Evolutionary conservation across 2,888 invertebrate genomes (phyloP), one percentile per base, ranked within the genome.

Genomic region (Drepanosiphum platanoidis): DNA sequence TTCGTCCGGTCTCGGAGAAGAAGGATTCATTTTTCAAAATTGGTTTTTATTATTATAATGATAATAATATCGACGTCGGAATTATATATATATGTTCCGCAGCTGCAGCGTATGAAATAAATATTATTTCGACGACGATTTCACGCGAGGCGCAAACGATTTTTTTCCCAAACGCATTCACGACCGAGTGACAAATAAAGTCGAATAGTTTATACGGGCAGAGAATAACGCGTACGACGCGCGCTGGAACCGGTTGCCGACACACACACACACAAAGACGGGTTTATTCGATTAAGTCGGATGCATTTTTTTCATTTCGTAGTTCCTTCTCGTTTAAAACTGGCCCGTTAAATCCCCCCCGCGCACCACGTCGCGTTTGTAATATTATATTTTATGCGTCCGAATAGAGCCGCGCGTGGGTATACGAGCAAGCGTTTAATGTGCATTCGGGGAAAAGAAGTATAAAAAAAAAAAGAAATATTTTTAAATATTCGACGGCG

Each of bases 261-360:
- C 27, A 27, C n/a, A 71, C 36, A 61, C n/a, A 36, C 27, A 27
- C n/a, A 71, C 36, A 61, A 22, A 72, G 22, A 82, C 81, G 22
- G 81, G 71, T 82, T 82, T 82, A 32, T 81, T 82, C 30, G 30
- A 42, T 32, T 30, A 42, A 42, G 42, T 82, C 15, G 72, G 61
- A n/a, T 72, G 81, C 81, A 72, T 72, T 82, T 82, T 66, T 39
- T 61, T n/a, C n/a, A n/a, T n/a, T n/a, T n/a, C n/a, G 72, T 72
- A 72, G 30, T 81, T 52, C 52, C 27, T 52, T 70, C 34, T 80
- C 46, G 18, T 79, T 79, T 42, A 42, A 79, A 58, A 70, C 70
- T 30, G 30, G 8, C 1, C 15, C 30, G 1, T 72, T 42, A 61
- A 39, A 71, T 64, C 27, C 18, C 58, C 7, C 30, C 22, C 61